Conservation (phyloP, 1,140 invertebrate species). For the Riptortus pedestris region DNA sequence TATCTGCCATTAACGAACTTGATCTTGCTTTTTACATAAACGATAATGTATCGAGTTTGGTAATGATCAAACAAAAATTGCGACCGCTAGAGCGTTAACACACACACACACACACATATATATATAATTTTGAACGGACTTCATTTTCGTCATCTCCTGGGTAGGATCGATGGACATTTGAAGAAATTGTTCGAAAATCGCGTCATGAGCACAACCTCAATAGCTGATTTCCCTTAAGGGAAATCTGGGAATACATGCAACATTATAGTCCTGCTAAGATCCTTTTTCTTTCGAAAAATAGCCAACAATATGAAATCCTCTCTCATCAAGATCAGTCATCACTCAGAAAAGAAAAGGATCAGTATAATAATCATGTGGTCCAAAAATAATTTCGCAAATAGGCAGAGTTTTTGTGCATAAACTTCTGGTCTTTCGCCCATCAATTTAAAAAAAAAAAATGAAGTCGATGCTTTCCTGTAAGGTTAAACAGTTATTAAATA, state of each 20-base stretch:
- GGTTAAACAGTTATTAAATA: conserved; percentile 37
- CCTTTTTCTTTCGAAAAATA: conserved; percentile 99
- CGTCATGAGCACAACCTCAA: too few relatives aligned
- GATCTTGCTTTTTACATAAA: too few relatives aligned
- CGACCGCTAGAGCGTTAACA: too few relatives aligned
- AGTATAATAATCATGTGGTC: conserved; percentile 99
- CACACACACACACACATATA: too few relatives aligned
- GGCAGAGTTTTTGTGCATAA: conserved; percentile 97
- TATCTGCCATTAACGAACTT: too few relatives aligned
- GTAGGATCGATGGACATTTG: too few relatives aligned
- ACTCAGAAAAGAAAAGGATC: conserved; percentile 99
- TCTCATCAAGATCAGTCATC: conserved; percentile 84
- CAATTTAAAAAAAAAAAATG: conserved; percentile 99
- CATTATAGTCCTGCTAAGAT: conserved; percentile 98
- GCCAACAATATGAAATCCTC: conserved; percentile 93
- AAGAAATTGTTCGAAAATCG: too few relatives aligned
- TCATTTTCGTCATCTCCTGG: too few relatives aligned
- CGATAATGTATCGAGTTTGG: too few relatives aligned
- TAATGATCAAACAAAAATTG: too few relatives aligned
- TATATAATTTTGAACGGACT: too few relatives aligned
- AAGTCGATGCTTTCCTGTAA: conserved; percentile 82
- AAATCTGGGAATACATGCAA: conserved; percentile 99
- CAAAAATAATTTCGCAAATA: conserved; percentile 94
- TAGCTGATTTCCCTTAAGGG: too few relatives aligned
- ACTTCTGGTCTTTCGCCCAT: conserved; percentile 96